Evolutionary conservation across 2,888 invertebrate genomes (phyloP), one percentile per base, ranked within the genome.

Genomic region (Anorthoa munda): DNA sequence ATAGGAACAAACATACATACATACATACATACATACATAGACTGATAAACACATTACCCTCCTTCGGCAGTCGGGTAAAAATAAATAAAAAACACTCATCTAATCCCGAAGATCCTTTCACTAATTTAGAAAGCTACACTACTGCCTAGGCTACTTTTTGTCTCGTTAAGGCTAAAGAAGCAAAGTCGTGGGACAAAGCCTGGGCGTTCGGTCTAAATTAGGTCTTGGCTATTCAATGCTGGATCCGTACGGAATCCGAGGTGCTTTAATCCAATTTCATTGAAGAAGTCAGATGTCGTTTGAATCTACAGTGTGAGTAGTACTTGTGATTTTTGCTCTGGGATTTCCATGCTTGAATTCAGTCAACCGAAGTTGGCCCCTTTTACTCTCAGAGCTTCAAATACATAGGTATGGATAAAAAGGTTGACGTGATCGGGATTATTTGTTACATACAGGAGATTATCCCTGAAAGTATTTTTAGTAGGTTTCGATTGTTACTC

Each of bases 181-280:
- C 39, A 9, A 39, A 39, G 39, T 9, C 39, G 9, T 39, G 39
- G 39, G 9, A 39, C 39, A 39, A 39, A 39, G 39, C 39, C 39
- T 39, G 65, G 56, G 72, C 61, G 4, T 58, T 31, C 45, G 12
- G 21, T 31, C 65, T 55, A 60, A 75, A 79, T 82, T 72, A 70
- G 64, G 59, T 72, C 51, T 77, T 51, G 48, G 79, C 63, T 56
- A 79, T 79, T 75, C 79, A 75, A 39, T 64, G 26, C 55, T 55
- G 53, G 31, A 26, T 70, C 55, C 26, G 5, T 51, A 46, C 55
- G 21, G 51, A 53, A 69, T 66, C 68, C 17, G n/a, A 56, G 55
- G 51, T 58, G 63, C 63, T 70, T 70, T 79, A 66, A 67, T 70
- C 55, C 55, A 7, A 48, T 75, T 75, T 59, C 45, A 75, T 60